Percentiles rank a stretch among this genome's conserved stretches.
These are phyloP conservation scores for Homarus gammarus DNA, from an alignment of 2,888 invertebrate species.

Conservation along the genomic window DNA sequence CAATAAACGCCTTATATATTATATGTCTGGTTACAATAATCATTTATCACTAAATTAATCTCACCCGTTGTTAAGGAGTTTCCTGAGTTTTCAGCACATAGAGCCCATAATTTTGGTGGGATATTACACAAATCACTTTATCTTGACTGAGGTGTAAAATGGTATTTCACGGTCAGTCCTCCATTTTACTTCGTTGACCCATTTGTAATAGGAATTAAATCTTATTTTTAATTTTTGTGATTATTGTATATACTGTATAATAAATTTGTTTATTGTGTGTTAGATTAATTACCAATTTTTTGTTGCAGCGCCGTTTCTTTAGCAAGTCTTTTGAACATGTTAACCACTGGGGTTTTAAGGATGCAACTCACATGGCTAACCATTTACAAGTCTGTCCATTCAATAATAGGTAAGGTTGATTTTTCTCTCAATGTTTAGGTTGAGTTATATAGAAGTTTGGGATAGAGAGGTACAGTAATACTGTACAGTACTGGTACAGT, in stretches of 20 bases:
- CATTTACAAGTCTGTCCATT: conserved; percentile 53
- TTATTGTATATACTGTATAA: background rate
- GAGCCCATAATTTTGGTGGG: too few species aligned
- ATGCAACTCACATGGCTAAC: conserved; percentile 54
- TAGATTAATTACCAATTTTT: background rate
- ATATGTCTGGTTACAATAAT: too few species aligned
- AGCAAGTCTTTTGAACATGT: conserved; percentile 61
- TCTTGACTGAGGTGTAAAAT: too few species aligned
- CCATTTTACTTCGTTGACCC: background rate
- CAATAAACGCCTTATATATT: too few species aligned
- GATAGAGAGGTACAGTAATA: background rate
- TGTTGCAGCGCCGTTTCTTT: conserved; percentile 62
- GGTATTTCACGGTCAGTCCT: background rate
- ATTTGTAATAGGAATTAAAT: background rate
- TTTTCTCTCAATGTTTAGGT: background rate
- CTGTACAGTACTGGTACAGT: background rate
- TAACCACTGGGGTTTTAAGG: conserved; percentile 53
- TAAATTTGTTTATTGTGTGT: too few species aligned
- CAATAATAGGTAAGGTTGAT: conserved; percentile 50
- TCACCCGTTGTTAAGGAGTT: too few species aligned
- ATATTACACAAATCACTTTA: too few species aligned
- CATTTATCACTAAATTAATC: too few species aligned
- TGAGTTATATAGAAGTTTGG: too few species aligned
- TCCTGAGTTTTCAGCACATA: too few species aligned
- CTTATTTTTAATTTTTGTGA: background rate